Conservation (phyloP, 2,797 vertebrate genomes). For the Miopithecus talapoin region DNA sequence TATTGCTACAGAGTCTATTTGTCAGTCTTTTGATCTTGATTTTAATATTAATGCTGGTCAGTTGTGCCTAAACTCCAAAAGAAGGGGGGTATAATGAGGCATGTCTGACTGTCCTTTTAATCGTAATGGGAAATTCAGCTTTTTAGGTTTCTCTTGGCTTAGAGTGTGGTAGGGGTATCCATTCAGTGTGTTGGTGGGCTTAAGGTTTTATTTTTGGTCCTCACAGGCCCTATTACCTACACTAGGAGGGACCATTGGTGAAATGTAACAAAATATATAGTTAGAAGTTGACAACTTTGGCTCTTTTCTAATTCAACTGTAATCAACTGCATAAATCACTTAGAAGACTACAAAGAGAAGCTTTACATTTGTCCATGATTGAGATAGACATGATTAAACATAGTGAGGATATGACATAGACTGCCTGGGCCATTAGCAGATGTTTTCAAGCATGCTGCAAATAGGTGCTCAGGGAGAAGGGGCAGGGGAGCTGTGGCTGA, state of each 20-base stretch:
- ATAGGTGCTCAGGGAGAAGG: accelerated
- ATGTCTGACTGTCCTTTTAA: not conserved
- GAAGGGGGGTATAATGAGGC: not conserved
- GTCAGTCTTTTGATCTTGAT: not conserved
- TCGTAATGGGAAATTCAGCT: not conserved
- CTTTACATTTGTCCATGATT: not conserved
- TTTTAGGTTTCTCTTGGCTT: not conserved
- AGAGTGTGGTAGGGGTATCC: not conserved
- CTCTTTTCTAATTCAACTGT: not conserved
- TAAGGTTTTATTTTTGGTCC: not conserved
- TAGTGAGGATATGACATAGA: not conserved
- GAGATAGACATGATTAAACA: not conserved
- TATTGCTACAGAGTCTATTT: not conserved
- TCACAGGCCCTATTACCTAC: not conserved
- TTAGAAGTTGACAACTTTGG: not conserved
- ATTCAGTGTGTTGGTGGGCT: not conserved
- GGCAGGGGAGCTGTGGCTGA: not conserved
- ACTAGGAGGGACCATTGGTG: not conserved
- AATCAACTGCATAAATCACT: not conserved
- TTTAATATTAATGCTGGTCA: not conserved
- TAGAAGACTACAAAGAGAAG: not conserved
- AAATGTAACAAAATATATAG: not conserved
- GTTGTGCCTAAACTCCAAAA: not conserved
- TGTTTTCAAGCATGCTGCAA: not conserved
- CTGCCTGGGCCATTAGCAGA: not conserved